These are phyloP conservation scores for Melanargia galathea DNA, from an alignment of 2,888 invertebrate species.

Conservation along the genomic window DNA sequence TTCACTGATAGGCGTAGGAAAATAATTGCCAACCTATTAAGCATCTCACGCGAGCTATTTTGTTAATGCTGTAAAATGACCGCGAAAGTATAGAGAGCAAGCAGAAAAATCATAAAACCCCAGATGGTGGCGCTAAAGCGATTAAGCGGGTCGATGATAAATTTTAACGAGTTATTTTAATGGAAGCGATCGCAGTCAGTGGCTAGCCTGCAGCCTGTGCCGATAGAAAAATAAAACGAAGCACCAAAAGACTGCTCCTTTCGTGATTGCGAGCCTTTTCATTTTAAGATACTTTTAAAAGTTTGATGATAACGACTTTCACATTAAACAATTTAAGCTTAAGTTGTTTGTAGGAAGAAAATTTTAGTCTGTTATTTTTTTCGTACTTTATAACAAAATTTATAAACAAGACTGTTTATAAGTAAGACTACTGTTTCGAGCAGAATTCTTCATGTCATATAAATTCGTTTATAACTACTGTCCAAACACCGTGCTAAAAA, in stretches of 20 bases:
- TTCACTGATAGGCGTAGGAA: slow-evolving; percentile 1
- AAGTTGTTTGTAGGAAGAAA: slow-evolving; percentile 31
- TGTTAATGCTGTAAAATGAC: slow-evolving; percentile 75
- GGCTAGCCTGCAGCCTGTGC: slow-evolving; percentile 75
- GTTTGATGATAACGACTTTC: slow-evolving; percentile 44
- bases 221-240: slow-evolving; percentile 80
- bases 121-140: slow-evolving; percentile 82
- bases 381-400: background rate
- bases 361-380: background rate
- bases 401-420: too few species aligned
- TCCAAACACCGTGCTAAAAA: too few species aligned
- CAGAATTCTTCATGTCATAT: too few species aligned
- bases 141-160: slow-evolving; percentile 82
- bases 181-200: slow-evolving; percentile 81
- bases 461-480: too few species aligned
- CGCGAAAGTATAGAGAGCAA: slow-evolving; percentile 77
- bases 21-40: slow-evolving; percentile 54
- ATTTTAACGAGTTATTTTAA: slow-evolving; percentile 83
- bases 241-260: slow-evolving; percentile 71
- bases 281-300: slow-evolving; percentile 46
- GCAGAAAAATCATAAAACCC: slow-evolving; percentile 82
- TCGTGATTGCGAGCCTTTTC: slow-evolving; percentile 46
- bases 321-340: slow-evolving; percentile 39
- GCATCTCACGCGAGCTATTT: slow-evolving; percentile 68
- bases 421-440: too few species aligned